These are phyloP conservation scores for Sciurus niger DNA, from an alignment of 2,113 vertebrate species.

Conservation along the genomic window DNA sequence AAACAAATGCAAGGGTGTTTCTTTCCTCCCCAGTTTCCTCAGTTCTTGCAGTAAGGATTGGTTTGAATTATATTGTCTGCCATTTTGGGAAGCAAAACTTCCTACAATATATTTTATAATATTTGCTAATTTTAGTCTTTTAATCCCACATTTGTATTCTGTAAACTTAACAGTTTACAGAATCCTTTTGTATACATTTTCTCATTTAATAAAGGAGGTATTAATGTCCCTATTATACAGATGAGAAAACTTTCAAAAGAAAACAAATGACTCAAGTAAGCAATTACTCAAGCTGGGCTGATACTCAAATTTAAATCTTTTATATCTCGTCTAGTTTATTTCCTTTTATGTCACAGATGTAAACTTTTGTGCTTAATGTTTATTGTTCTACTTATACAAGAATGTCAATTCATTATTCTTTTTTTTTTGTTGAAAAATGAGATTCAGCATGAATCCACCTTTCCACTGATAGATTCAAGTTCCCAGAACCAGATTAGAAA, in stretches of 20 bases:
- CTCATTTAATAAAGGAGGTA: constrained; percentile 41
- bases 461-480: constrained; percentile 95
- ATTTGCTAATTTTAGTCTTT: constrained; percentile 26
- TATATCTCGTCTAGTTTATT: constrained; percentile 36
- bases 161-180: background rate
- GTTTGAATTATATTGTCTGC: constrained; percentile 53
- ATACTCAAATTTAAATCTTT: constrained; percentile 50
- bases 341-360: background rate
- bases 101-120: constrained; percentile 26
- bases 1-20: background rate
- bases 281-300: background rate
- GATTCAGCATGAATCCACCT: constrained; percentile 84
- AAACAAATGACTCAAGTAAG: background rate
- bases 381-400: constrained; percentile 45
- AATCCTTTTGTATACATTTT: constrained; percentile 35
- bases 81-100: constrained; percentile 60
- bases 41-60: constrained; percentile 32
- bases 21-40: constrained; percentile 34
- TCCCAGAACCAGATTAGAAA: constrained; percentile 96
- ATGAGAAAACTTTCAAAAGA: constrained; percentile 42
- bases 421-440: constrained; percentile 84
- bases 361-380: constrained; percentile 61
- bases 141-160: background rate
- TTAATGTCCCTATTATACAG: background rate
- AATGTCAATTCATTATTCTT: constrained; percentile 63